These are phyloP conservation scores for Trididemnum miniatum DNA, from an alignment of 23 tunicate genomes.

Conservation along the genomic window DNA sequence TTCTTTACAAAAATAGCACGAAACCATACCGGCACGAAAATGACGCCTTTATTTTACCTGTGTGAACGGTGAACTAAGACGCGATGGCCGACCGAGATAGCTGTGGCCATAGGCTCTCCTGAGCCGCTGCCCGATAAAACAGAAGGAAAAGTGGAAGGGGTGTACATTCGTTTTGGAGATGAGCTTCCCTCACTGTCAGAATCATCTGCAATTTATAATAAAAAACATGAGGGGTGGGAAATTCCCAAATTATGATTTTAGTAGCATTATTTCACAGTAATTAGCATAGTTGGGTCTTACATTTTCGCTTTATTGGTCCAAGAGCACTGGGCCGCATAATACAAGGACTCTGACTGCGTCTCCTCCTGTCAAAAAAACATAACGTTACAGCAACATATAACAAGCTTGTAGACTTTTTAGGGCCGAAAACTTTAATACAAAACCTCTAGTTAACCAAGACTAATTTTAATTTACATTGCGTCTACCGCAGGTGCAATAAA, in stretches of 20 bases:
- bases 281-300: conserved; percentile 26
- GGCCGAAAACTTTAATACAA: too few species aligned
- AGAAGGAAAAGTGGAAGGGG: conserved; percentile 3
- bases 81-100: conserved; percentile 5
- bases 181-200: conserved; percentile 73
- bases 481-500: too few species aligned
- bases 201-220: conserved; percentile 46
- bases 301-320: conserved; percentile 81
- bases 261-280: too few species aligned
- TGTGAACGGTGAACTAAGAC: conserved; percentile 60
- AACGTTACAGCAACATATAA: neutral
- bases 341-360: conserved; percentile 91
- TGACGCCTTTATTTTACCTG: too few species aligned
- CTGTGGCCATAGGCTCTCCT: conserved; percentile 27
- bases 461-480: too few species aligned
- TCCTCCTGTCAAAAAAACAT: conserved; percentile 44
- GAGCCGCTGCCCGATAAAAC: conserved; percentile 1
- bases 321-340: conserved; percentile 79
- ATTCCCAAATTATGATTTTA: too few species aligned
- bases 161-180: conserved; percentile 73
- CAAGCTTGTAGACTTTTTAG: neutral
- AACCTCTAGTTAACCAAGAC: too few species aligned
- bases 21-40: too few species aligned
- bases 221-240: too few species aligned
- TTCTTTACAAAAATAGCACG: too few species aligned